phyloP scores from a whole-genome alignment of 2,888 invertebrate genomes.

The Melanotus villosus region DNA sequence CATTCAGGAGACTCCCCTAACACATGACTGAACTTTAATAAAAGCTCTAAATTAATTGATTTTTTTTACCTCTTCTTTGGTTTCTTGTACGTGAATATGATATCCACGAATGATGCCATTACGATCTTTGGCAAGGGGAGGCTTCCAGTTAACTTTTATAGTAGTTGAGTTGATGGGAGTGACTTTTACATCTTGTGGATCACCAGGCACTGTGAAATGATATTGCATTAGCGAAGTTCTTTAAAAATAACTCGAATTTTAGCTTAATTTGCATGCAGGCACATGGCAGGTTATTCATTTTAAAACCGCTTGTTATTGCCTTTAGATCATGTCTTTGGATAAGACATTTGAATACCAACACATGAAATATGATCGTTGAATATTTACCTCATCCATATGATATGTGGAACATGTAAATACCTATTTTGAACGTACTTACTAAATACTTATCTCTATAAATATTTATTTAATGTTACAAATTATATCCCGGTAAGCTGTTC shows the following conservation, averaged over 20 bases:
- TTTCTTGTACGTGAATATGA: conserved; percentile 95
- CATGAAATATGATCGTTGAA: conserved; percentile 67
- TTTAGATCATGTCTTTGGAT: conserved; percentile 50
- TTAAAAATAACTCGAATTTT: conserved; percentile 36
- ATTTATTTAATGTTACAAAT: conserved; percentile 41
- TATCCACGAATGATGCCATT: conserved; percentile 98
- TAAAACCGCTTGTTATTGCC: conserved; percentile 57
- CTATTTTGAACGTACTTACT: conserved; percentile 40
- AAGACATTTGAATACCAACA: conserved; percentile 82
- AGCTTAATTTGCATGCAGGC: conserved; percentile 63
- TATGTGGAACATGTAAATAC: conserved; percentile 55
- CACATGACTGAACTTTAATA: conserved; percentile 22
- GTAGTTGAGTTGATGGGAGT: conserved; percentile 95
- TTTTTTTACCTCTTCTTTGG: conserved; percentile 82
- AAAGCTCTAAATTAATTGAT: background rate
- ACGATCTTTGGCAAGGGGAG: conserved; percentile 90
- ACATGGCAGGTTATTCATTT: conserved; percentile 62
- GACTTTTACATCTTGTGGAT: conserved; percentile 94
- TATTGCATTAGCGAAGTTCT: conserved; percentile 41
- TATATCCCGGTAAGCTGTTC: conserved; percentile 50
- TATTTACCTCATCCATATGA: conserved; percentile 66
- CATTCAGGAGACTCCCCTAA: conserved; percentile 85
- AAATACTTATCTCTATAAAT: conserved; percentile 32
- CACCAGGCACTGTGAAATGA: conserved; percentile 91
- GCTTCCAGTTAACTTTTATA: conserved; percentile 94